Evolutionary conservation across 2,797 vertebrate genomes (phyloP).

Genomic region (Sarcophilus harrisii): DNA sequence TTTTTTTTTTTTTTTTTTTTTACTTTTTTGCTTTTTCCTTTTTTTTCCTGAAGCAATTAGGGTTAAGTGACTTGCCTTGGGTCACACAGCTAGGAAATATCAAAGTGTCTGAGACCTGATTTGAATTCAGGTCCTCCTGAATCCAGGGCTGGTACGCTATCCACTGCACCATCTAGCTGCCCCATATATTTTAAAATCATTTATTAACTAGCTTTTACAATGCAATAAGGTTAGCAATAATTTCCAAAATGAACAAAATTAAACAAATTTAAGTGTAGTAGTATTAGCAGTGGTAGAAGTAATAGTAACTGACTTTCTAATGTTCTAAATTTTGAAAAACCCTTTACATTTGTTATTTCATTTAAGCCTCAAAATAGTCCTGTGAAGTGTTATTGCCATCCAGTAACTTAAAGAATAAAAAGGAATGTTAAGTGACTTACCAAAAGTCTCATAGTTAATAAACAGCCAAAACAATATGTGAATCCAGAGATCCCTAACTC

Average conservation of each 20-base stretch:
- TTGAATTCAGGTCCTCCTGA: too few relatives aligned
- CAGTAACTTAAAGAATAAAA: background rate
- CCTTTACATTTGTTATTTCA: background rate
- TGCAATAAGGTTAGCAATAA: background rate
- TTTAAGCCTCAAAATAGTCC: background rate
- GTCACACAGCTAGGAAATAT: too few relatives aligned
- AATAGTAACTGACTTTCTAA: background rate
- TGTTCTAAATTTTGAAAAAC: background rate
- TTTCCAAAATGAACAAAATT: background rate
- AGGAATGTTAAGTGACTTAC: background rate
- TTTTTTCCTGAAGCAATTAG: too few relatives aligned
- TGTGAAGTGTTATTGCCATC: background rate
- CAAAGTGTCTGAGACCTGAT: too few relatives aligned
- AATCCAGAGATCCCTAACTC: background rate
- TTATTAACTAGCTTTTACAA: constrained; percentile 1
- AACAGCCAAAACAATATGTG: background rate
- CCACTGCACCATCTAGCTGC: too few relatives aligned
- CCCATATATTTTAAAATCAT: background rate
- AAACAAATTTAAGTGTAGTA: background rate
- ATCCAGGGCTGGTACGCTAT: too few relatives aligned
- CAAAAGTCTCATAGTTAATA: background rate
- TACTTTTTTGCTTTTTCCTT: too few relatives aligned
- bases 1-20: too few relatives aligned
- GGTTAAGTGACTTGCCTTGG: too few relatives aligned
- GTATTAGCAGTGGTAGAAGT: background rate